Evolutionary conservation across 2,888 invertebrate species (phyloP).

Genomic region (Megalurothrips usitatus): DNA sequence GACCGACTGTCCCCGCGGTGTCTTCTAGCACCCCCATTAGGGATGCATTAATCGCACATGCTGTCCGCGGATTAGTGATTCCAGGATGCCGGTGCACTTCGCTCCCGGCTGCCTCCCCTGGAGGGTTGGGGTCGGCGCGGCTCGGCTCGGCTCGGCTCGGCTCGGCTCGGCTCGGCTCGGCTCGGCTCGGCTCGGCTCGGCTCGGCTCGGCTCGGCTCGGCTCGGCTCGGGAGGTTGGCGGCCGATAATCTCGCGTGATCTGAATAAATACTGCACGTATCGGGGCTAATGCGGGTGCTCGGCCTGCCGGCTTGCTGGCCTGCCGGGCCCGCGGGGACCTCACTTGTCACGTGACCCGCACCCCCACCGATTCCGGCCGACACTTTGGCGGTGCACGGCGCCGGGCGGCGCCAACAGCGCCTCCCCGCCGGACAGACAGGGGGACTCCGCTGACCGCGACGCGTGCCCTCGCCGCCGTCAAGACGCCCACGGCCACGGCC

Average conservation of each 20-base stretch:
- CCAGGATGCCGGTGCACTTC: not conserved
- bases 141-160: not conserved
- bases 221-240: not conserved
- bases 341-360: not conserved
- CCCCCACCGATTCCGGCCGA: not conserved
- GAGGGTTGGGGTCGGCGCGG: too few relatives aligned
- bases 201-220: not conserved
- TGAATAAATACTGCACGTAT: not conserved
- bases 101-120: not conserved
- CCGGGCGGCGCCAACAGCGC: too few relatives aligned
- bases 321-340: not conserved
- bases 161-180: not conserved
- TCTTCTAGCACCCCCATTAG: not conserved
- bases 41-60: conserved; percentile 10
- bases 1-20: not conserved
- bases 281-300: not conserved
- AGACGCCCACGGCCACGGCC: not conserved
- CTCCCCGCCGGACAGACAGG: too few relatives aligned
- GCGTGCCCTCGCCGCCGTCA: too few relatives aligned
- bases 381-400: not conserved
- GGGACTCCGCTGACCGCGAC: too few relatives aligned
- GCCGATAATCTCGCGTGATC: conserved; percentile 20
- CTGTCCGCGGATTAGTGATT: conserved; percentile 5
- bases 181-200: too few relatives aligned
- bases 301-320: not conserved